phyloP scores from a whole-genome alignment of 2,113 vertebrate species.

The Sinocyclocheilus anophthalmus region DNA sequence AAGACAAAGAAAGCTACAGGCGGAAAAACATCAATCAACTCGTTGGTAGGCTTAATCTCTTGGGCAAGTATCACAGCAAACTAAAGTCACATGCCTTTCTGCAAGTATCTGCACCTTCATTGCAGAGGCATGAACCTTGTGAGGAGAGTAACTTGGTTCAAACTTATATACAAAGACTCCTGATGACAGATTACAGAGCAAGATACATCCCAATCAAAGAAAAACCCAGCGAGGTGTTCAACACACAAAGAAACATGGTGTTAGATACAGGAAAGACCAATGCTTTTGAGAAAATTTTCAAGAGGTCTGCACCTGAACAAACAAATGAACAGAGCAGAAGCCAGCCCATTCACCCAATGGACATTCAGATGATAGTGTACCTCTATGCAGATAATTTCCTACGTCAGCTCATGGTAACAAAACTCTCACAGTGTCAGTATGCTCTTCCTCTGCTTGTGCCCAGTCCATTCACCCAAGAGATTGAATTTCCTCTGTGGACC shows the following conservation, averaged over 20 bases:
- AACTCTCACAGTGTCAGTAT: slow-evolving; percentile 78
- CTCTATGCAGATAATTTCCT: slow-evolving; percentile 76
- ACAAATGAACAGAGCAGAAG: not conserved
- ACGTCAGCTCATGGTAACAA: slow-evolving; percentile 71
- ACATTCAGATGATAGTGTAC: slow-evolving; percentile 78
- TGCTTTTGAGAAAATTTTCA: slow-evolving; percentile 55
- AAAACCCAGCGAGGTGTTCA: not conserved
- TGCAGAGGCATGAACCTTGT: slow-evolving; percentile 53
- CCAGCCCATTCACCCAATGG: slow-evolving; percentile 70
- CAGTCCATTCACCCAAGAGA: slow-evolving; percentile 56
- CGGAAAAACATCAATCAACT: not conserved
- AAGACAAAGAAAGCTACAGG: not conserved
- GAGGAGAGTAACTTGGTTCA: slow-evolving; percentile 66
- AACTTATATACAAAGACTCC: slow-evolving; percentile 68
- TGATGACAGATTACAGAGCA: slow-evolving; percentile 65
- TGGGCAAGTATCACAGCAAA: not conserved
- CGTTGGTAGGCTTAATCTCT: not conserved
- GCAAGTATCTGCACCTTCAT: slow-evolving; percentile 58
- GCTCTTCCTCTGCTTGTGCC: slow-evolving; percentile 77
- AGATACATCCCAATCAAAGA: slow-evolving; percentile 66
- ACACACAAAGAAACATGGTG: rapidly evolving
- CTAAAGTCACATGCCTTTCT: slow-evolving; percentile 56
- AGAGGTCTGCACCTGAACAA: rapidly evolving
- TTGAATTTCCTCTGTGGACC: slow-evolving; percentile 75
- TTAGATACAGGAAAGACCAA: not conserved